phyloP scores from a whole-genome alignment of 2,888 invertebrate species.

The Orthosia gothica region DNA sequence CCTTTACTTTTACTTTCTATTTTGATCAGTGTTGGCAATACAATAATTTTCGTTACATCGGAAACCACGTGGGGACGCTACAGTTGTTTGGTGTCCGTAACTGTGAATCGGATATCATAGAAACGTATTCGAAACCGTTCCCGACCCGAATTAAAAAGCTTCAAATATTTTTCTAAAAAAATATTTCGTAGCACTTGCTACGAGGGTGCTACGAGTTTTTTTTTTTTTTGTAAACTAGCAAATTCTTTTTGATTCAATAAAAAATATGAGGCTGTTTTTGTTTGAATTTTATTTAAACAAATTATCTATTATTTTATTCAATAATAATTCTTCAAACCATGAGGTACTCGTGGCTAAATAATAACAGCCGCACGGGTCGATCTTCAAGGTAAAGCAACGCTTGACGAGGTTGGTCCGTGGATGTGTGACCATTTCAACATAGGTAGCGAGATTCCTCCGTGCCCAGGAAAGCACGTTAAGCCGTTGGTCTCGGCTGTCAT shows the following conservation, averaged over 20 bases:
- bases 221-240: background rate
- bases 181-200: conserved; percentile 12
- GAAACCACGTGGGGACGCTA: conserved; percentile 50
- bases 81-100: conserved; percentile 20
- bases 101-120: conserved; percentile 12
- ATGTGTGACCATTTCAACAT: too few relatives aligned
- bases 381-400: too few relatives aligned
- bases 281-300: too few relatives aligned
- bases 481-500: too few relatives aligned
- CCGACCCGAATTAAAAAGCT: background rate
- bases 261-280: too few relatives aligned
- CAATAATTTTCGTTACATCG: conserved; percentile 48
- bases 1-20: background rate
- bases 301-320: background rate
- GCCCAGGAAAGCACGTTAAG: too few relatives aligned
- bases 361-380: too few relatives aligned
- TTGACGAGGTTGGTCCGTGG: too few relatives aligned
- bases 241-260: too few relatives aligned
- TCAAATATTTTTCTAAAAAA: background rate
- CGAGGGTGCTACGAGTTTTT: background rate
- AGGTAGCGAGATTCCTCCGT: too few relatives aligned
- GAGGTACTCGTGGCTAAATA: too few relatives aligned
- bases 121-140: background rate
- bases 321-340: too few relatives aligned
- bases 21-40: background rate